Base-by-base conservation (phyloP, 2,113 vertebrate genomes). In the Prietella phreatophila region DNA sequence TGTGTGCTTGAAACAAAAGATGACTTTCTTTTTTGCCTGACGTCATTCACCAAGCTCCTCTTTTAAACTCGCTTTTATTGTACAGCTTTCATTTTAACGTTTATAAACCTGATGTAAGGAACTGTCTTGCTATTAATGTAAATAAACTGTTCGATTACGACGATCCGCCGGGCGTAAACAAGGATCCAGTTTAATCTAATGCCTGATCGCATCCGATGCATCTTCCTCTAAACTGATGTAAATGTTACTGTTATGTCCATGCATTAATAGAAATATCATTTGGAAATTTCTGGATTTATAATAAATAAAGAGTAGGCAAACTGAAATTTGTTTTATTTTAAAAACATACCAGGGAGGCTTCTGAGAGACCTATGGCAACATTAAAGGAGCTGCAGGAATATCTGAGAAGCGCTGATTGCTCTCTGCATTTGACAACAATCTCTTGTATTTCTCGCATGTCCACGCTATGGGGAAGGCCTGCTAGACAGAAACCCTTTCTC, bases 201-300 rank as follows among this genome's bases (percentile, higher is more conserved):
- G 78, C 78, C 27, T 19, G 27, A 55, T 80, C 50, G 47, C 13
- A 19, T 80, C 47, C n/a, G 78, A 55, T 19, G 50, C 5, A 3
- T 80, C 50, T 80, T n/a, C 25, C 27, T 55, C 15, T 30, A 33
- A 80, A 80, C 25, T 55, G 50, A 80, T 80, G 56, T 56, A 56
- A 80, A 80, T 80, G 53, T 56, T 80, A 27, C 47, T 33, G 78
- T 33, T 53, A 80, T 19, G 27, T n/a, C 5, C 27, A 0, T 79
- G 47, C 47, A 17, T 80, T 17, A 80, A 80, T 80, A 80, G n/a
- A n/a, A 79, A 79, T 30, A 55, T 80, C 78, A 80, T 80, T 56
- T 15, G 9, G 13, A 39, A 76, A 47, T 10, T 13, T 42, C 71
- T 11, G 20, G 25, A 25, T 25, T 76, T 47, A 47, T 42, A 47